Percentiles rank a stretch among this genome's conserved stretches.
phyloP scores from a whole-genome alignment of 2,888 invertebrate species.

The Oscheius sp. region DNA sequence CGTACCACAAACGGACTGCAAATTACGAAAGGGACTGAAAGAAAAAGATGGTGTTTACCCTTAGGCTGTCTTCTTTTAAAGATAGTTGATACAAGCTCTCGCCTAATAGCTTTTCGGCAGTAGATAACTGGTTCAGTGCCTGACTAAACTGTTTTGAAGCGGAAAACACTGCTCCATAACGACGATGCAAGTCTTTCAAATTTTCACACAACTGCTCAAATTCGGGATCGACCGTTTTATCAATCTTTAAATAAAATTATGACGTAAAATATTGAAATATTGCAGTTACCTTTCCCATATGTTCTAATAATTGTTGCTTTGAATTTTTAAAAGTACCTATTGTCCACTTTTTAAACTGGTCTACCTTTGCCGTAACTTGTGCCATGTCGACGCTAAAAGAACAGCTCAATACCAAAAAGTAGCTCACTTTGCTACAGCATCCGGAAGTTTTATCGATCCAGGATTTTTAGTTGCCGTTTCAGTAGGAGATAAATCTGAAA shows the following conservation, averaged over 20 bases:
- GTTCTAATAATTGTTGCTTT: slow-evolving; percentile 93
- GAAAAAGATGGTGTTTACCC: slow-evolving; percentile 74
- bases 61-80: slow-evolving; percentile 93
- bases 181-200: slow-evolving; percentile 80
- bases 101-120: slow-evolving; percentile 87
- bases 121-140: slow-evolving; percentile 88
- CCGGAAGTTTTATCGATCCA: slow-evolving; percentile 35
- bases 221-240: slow-evolving; percentile 80
- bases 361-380: slow-evolving; percentile 81
- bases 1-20: slow-evolving; percentile 89
- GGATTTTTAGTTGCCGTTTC: slow-evolving; percentile 3
- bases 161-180: slow-evolving; percentile 83
- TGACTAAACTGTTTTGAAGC: slow-evolving; percentile 86
- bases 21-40: too few relatives aligned
- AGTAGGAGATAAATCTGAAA: slow-evolving; percentile 2
- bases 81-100: slow-evolving; percentile 94
- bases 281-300: slow-evolving; percentile 83
- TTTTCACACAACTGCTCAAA: slow-evolving; percentile 92
- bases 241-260: slow-evolving; percentile 61
- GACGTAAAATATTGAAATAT: neutral
- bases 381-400: slow-evolving; percentile 42
- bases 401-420: neutral
- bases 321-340: slow-evolving; percentile 98
- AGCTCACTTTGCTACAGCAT: slow-evolving; percentile 42
- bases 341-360: slow-evolving; percentile 93